phyloP scores from a whole-genome alignment of 2,797 vertebrate genomes.

The Tamandua tetradactyla region DNA sequence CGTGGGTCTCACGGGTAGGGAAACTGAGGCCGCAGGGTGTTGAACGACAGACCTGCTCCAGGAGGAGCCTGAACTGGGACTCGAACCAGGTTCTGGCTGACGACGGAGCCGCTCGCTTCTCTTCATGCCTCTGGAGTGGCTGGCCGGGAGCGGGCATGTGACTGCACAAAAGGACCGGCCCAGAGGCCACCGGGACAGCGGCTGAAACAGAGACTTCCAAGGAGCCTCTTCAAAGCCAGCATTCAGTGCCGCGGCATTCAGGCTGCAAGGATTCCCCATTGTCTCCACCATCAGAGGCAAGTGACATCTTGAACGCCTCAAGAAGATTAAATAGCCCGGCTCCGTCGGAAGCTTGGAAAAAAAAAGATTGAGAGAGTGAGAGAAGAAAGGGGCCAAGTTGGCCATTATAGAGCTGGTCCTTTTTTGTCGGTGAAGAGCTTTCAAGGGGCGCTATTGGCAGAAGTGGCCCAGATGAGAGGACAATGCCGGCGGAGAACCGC shows the following conservation, averaged over 20 bases:
- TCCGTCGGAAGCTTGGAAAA: slow-evolving; percentile 95
- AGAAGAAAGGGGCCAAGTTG: slow-evolving; percentile 89
- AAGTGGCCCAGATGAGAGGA: slow-evolving; percentile 88
- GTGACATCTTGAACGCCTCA: slow-evolving; percentile 99
- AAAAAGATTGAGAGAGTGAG: slow-evolving; percentile 75
- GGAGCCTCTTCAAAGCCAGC: slow-evolving; percentile 89
- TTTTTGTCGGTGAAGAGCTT: slow-evolving; percentile 92
- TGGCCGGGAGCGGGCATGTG: slow-evolving; percentile 84
- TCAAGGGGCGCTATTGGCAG: slow-evolving; percentile 90
- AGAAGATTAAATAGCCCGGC: slow-evolving; percentile 99
- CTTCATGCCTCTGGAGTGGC: slow-evolving; percentile 47
- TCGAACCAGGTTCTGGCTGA: slow-evolving; percentile 57
- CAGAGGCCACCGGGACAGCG: slow-evolving; percentile 92
- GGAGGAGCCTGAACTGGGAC: slow-evolving; percentile 1
- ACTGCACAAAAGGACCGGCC: slow-evolving; percentile 86
- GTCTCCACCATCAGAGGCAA: slow-evolving; percentile 95
- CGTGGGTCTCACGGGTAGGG: not conserved
- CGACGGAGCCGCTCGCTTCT: slow-evolving; percentile 39
- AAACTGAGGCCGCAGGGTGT: not conserved
- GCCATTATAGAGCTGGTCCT: slow-evolving; percentile 90
- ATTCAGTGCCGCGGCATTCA: slow-evolving; percentile 89
- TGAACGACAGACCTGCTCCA: not conserved
- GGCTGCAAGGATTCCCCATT: slow-evolving; percentile 92
- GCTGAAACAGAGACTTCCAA: slow-evolving; percentile 89
- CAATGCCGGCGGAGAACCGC: slow-evolving; percentile 88